Conservation (phyloP, 2,113 vertebrate genomes). For the Butastur rufipennis region DNA sequence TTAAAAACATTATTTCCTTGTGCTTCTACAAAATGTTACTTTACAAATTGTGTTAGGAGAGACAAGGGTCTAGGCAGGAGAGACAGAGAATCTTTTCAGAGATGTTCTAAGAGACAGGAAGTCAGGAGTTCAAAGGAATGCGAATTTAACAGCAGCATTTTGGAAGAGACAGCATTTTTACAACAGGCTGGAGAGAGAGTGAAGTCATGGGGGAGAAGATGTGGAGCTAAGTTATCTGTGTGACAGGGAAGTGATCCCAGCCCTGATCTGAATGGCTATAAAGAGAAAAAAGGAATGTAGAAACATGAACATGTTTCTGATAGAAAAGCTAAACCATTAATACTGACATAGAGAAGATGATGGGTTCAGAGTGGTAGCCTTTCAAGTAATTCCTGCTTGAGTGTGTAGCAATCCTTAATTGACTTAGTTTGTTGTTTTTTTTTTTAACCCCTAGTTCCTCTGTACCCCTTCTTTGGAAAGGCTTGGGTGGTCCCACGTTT, state of each 20-base stretch:
- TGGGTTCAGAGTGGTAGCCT: not conserved
- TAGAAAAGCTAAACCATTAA: not conserved
- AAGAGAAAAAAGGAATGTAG: not conserved
- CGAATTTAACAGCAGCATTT: not conserved
- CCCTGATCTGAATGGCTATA: not conserved
- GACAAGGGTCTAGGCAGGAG: not conserved
- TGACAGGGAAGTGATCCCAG: not conserved
- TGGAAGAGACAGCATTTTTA: not conserved
- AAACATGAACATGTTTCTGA: not conserved
- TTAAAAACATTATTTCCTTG: not conserved
- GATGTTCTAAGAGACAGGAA: not conserved
- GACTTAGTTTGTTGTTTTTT: fast-evolving
- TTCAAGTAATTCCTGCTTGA: not conserved
- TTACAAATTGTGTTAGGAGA: not conserved
- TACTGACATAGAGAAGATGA: not conserved
- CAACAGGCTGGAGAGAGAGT: not conserved
- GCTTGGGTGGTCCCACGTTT: fast-evolving
- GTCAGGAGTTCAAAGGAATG: not conserved
- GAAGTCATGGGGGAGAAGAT: not conserved
- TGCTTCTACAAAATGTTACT: not conserved
- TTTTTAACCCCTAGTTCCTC: not conserved
- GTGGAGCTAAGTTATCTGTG: not conserved
- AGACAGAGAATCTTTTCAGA: not conserved
- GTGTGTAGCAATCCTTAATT: not conserved
- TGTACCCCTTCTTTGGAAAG: not conserved